Percentiles rank a stretch among this genome's conserved stretches.
Conservation (phyloP, 2,888 invertebrate species). For the Dicyrtoma fusca region DNA sequence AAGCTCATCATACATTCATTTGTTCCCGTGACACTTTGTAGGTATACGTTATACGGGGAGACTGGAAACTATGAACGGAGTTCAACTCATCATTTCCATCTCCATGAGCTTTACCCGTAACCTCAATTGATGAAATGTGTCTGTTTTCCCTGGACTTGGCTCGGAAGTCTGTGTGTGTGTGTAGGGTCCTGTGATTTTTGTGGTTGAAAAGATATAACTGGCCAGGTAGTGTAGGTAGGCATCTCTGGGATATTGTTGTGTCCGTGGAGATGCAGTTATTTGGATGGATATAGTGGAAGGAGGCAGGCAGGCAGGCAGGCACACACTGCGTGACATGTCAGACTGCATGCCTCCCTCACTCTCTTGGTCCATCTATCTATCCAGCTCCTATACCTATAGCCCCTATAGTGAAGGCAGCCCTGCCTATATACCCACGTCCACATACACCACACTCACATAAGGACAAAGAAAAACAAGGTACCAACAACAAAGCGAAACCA, state of each 20-base stretch:
- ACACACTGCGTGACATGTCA: constrained; percentile 49
- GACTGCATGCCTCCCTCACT: constrained; percentile 54
- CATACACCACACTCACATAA: constrained; percentile 12
- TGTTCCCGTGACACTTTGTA: not conserved
- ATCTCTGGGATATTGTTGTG: too few relatives aligned
- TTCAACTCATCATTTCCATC: not conserved
- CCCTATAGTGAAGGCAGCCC: too few relatives aligned
- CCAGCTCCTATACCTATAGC: too few relatives aligned
- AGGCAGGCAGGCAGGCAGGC: constrained; percentile 13
- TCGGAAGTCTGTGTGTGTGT: constrained; percentile 8
- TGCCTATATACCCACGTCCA: constrained; percentile 10
- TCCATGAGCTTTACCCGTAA: too few relatives aligned
- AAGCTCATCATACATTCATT: constrained; percentile 51
- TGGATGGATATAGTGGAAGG: not conserved
- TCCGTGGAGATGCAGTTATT: too few relatives aligned
- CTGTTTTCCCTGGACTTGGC: not conserved
- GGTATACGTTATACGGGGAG: constrained; percentile 1
- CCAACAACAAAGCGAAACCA: constrained; percentile 41
- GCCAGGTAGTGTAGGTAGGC: not conserved
- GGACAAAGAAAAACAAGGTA: constrained; percentile 12
- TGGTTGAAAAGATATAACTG: not conserved
- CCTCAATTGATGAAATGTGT: too few relatives aligned
- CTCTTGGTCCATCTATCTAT: not conserved
- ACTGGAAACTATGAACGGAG: not conserved
- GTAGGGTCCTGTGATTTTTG: constrained; percentile 1